These are phyloP conservation scores for Listronotus oregonensis DNA, from an alignment of 1,140 invertebrate species.

Conservation along the genomic window DNA sequence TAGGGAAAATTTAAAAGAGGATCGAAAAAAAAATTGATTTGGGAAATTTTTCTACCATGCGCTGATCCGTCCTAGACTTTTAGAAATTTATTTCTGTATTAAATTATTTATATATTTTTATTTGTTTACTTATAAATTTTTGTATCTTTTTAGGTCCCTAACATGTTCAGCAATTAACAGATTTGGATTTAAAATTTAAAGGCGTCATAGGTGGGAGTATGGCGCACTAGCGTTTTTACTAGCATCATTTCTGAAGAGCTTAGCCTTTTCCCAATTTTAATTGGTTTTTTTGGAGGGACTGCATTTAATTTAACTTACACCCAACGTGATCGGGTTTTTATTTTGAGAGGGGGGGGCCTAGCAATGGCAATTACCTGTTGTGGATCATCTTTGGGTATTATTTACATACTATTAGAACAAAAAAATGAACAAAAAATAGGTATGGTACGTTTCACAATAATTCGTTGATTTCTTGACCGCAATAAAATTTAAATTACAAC, in stretches of 20 bases:
- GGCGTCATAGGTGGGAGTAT: constrained; percentile 71
- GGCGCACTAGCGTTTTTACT: constrained; percentile 62
- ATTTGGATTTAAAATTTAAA: constrained; percentile 74
- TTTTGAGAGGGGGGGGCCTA: constrained; percentile 77
- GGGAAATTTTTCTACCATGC: too few species aligned
- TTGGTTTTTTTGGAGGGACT: constrained; percentile 74
- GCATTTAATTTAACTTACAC: constrained; percentile 89
- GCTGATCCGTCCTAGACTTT: too few species aligned
- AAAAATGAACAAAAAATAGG: too few species aligned
- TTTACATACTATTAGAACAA: too few species aligned
- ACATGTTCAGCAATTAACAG: constrained; percentile 73
- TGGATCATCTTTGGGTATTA: constrained; percentile 72
- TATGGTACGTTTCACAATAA: too few species aligned
- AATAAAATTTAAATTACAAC: too few species aligned
- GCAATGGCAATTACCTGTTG: constrained; percentile 79
- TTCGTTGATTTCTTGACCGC: too few species aligned
- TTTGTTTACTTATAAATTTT: background rate
- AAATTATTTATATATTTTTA: too few species aligned
- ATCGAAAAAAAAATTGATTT: too few species aligned
- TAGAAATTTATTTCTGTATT: too few species aligned
- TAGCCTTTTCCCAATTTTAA: constrained; percentile 66
- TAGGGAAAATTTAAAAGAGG: too few species aligned
- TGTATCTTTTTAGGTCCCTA: constrained; percentile 66
- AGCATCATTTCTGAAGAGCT: constrained; percentile 62
- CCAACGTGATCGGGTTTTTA: constrained; percentile 81